These are phyloP conservation scores for Oreochromis mossambicus DNA, from an alignment of 2,797 vertebrate genomes.

Conservation along the genomic window DNA sequence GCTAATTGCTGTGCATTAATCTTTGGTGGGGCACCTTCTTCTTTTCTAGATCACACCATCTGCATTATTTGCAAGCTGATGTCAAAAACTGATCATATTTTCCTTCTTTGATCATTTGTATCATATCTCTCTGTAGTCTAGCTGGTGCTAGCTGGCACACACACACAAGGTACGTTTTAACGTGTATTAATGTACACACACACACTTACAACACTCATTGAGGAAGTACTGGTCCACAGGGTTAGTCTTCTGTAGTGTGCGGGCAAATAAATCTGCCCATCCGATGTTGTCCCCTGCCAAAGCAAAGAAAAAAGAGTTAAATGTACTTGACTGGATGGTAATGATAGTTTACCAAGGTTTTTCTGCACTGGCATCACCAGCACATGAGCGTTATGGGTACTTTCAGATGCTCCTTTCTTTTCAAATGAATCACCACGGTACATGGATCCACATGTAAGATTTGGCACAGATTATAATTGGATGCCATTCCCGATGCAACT, in stretches of 20 bases:
- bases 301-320: neutral
- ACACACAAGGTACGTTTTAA: neutral
- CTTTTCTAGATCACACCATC: neutral
- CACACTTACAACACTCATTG: conserved; percentile 78
- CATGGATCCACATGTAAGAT: neutral
- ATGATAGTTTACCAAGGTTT: neutral
- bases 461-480: neutral
- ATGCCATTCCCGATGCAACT: neutral
- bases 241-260: conserved; percentile 47
- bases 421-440: neutral
- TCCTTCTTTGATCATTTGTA: neutral
- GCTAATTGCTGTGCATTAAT: neutral
- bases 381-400: neutral
- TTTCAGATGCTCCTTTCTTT: neutral
- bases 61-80: neutral
- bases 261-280: conserved; percentile 71
- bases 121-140: neutral
- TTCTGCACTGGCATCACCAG: neutral
- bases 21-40: neutral
- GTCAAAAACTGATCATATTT: neutral
- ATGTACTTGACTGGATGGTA: neutral
- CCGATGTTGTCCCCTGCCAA: conserved; percentile 74
- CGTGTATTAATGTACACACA: neutral
- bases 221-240: conserved; percentile 33
- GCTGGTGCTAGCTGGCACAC: too few species aligned